Percentiles rank a stretch among this genome's conserved stretches.
phyloP scores from a whole-genome alignment of 30 jellyfish, hydroid and myxozoan genomes.

The Sanderia malayensis region DNA sequence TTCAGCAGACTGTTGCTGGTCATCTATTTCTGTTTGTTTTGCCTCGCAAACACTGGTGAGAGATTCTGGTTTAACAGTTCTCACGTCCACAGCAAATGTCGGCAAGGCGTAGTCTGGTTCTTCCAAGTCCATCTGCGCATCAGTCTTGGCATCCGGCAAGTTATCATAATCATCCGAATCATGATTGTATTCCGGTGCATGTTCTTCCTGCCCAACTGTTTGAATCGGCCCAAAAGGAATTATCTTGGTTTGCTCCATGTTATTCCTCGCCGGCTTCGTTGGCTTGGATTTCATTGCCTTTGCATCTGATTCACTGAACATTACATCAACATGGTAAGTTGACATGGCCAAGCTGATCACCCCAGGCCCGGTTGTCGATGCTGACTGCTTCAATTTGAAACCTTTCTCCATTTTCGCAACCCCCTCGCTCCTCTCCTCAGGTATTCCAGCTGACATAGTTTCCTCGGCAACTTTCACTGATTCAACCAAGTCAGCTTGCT shows the following conservation, averaged over 20 bases:
- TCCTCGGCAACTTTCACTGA: not conserved
- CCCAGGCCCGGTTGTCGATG: not conserved
- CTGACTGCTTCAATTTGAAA: not conserved
- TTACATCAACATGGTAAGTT: slow-evolving; percentile 42
- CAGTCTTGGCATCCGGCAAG: slow-evolving; percentile 20
- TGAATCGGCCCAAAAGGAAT: slow-evolving; percentile 28
- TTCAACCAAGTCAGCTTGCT: not conserved
- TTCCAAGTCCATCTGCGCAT: slow-evolving; percentile 14
- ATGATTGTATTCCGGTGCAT: slow-evolving; percentile 14
- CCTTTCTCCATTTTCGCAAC: not conserved
- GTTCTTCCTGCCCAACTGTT: not conserved
- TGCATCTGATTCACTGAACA: slow-evolving; percentile 6
- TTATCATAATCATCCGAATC: slow-evolving; percentile 60
- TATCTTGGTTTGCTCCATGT: slow-evolving; percentile 18
- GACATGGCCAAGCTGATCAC: slow-evolving; percentile 6
- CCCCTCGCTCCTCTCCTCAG: not conserved
- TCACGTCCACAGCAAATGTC: slow-evolving; percentile 17
- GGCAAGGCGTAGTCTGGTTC: slow-evolving; percentile 67
- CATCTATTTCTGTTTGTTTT: not conserved
- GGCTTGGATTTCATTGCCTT: slow-evolving; percentile 34
- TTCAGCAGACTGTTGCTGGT: not conserved
- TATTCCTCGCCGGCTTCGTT: slow-evolving; percentile 43
- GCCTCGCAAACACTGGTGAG: not conserved
- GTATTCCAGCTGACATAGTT: not conserved
- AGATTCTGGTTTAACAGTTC: not conserved